A percentile compares a stretch with the other conserved stretches of the same genome.
Conservation (phyloP, 1,140 invertebrate species). For the Plectus sambesii region DNA sequence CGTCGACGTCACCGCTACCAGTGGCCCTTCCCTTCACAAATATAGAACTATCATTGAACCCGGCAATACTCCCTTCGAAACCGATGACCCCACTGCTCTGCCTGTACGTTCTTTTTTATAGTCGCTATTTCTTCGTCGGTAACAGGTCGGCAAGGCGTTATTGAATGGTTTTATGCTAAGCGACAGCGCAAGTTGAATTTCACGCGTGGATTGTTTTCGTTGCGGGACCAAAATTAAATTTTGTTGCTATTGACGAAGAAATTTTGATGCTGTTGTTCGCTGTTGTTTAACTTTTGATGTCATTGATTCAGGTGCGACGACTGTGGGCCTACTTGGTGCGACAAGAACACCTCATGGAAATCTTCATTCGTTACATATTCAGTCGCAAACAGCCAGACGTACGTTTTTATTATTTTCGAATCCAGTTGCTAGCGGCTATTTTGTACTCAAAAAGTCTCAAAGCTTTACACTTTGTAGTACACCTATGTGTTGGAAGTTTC, state of each 20-base stretch:
- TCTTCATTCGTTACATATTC: conserved; percentile 90
- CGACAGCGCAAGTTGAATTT: no score
- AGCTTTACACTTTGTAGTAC: no score
- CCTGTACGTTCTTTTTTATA: conserved; percentile 33
- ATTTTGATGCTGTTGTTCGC: no score
- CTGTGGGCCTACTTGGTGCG: conserved; percentile 85
- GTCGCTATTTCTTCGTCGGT: conserved; percentile 21
- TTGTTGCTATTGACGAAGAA: conserved; percentile 19
- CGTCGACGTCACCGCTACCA: conserved; percentile 53
- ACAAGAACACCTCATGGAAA: conserved; percentile 80
- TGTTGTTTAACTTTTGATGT: no score
- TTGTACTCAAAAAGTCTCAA: no score
- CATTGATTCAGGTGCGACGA: conserved; percentile 64
- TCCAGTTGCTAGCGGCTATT: no score
- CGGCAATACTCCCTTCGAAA: conserved; percentile 86
- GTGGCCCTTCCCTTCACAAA: conserved; percentile 75
- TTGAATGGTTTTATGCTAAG: no score
- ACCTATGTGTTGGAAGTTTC: no score
- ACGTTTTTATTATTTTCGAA: no score
- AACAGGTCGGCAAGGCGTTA: conserved; percentile 1
- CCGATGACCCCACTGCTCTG: conserved; percentile 45
- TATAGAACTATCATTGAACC: conserved; percentile 80
- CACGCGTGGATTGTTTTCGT: no score
- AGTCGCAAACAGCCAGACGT: conserved; percentile 56
- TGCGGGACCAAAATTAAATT: conserved; percentile 9